A percentile compares a stretch with the other conserved stretches of the same genome.
Conservation (phyloP, 2,888 invertebrate genomes). For the Chymomyza caudatula region DNA sequence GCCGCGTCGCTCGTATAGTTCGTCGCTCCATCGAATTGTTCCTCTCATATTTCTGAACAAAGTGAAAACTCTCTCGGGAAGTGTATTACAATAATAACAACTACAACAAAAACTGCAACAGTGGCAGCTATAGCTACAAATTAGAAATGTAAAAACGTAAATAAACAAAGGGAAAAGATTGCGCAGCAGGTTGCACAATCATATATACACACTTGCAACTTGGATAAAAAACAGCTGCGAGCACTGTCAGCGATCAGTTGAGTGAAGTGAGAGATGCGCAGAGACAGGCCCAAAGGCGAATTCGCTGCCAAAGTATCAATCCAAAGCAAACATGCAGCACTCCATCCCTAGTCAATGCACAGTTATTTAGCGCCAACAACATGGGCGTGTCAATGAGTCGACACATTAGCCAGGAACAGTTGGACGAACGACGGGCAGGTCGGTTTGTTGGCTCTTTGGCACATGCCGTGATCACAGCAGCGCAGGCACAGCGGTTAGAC, state of each 20-base stretch:
- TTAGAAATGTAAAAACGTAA: conserved; percentile 48
- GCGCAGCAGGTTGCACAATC: conserved; percentile 34
- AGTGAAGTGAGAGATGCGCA: conserved; percentile 21
- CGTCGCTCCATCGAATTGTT: too few relatives aligned
- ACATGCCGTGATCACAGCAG: conserved; percentile 69
- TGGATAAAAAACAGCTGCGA: conserved; percentile 4
- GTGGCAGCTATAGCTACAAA: conserved; percentile 38
- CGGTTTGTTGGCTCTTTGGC: conserved; percentile 42
- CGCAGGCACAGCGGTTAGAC: conserved; percentile 14
- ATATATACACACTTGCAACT: conserved; percentile 11
- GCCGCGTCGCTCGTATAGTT: too few relatives aligned
- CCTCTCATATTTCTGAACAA: background rate
- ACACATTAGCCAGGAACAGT: background rate
- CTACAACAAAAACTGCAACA: conserved; percentile 19
- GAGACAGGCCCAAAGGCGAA: conserved; percentile 31
- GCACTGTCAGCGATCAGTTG: background rate
- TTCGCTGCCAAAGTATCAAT: conserved; percentile 11
- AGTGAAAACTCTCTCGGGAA: background rate
- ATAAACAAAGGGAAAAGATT: conserved; percentile 43
- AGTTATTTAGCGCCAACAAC: conserved; percentile 5
- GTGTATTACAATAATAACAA: conserved; percentile 3
- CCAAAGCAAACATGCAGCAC: conserved; percentile 10
- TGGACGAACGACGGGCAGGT: conserved; percentile 30
- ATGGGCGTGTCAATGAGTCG: conserved; percentile 22
- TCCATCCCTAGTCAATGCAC: conserved; percentile 10